Percentiles rank a stretch among this genome's conserved stretches.
phyloP scores from a whole-genome alignment of 2,888 invertebrate genomes.

The Xestoiulus laeticollis region DNA sequence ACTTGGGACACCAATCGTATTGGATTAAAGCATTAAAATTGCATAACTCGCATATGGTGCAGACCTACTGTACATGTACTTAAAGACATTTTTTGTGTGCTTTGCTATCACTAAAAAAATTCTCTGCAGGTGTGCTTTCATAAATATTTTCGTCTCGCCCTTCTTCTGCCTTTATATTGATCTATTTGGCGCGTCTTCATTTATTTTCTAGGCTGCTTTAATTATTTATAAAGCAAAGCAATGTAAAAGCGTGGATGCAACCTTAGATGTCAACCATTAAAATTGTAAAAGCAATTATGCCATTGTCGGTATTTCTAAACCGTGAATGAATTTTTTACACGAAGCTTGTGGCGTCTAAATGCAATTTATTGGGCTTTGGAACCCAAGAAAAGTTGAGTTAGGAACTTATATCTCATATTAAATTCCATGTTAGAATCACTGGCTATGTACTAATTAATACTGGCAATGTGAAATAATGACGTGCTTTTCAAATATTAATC shows the following conservation, averaged over 20 bases:
- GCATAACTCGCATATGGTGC: not conserved
- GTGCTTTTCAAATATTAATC: too few relatives aligned
- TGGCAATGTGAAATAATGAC: too few relatives aligned
- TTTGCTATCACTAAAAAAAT: not conserved
- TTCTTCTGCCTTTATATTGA: not conserved
- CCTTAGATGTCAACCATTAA: not conserved
- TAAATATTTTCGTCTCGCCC: constrained; percentile 22
- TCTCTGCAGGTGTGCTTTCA: not conserved
- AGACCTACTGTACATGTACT: not conserved
- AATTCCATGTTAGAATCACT: too few relatives aligned
- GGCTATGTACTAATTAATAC: too few relatives aligned
- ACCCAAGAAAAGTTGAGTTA: too few relatives aligned
- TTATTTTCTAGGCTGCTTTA: not conserved
- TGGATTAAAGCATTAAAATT: constrained; percentile 25
- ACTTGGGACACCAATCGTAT: not conserved
- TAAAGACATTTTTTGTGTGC: too few relatives aligned
- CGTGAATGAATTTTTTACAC: not conserved
- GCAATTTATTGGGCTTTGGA: not conserved
- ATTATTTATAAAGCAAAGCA: not conserved
- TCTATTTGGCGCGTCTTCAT: not conserved
- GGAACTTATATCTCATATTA: too few relatives aligned
- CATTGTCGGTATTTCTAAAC: not conserved
- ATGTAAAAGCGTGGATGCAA: not conserved
- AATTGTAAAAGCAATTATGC: not conserved
- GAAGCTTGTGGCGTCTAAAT: not conserved